A percentile compares a stretch with the other conserved stretches of the same genome.
These are phyloP conservation scores for Xylocopa sonorina DNA, from an alignment of 1,140 invertebrate genomes.

Conservation along the genomic window DNA sequence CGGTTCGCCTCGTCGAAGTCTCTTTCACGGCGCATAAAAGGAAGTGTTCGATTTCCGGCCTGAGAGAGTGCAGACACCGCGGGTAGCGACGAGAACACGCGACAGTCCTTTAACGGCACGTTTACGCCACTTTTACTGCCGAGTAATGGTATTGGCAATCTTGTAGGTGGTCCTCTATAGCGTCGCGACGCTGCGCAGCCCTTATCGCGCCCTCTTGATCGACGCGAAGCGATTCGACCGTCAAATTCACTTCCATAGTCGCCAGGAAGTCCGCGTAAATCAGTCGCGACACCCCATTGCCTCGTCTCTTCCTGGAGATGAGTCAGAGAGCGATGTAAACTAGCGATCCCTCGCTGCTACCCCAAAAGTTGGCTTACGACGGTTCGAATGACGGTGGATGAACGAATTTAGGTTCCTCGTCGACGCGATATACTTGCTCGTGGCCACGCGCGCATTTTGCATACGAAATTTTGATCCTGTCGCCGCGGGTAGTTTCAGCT, in stretches of 20 bases:
- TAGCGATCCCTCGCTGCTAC: conserved; percentile 2
- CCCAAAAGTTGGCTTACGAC: neutral
- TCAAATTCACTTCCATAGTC: conserved; percentile 41
- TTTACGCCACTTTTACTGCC: conserved; percentile 60
- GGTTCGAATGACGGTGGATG: neutral
- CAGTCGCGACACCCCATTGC: neutral
- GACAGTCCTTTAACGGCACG: conserved; percentile 49
- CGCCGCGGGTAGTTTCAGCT: neutral
- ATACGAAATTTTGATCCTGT: conserved; percentile 42
- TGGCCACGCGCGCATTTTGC: conserved; percentile 8
- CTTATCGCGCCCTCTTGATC: conserved; percentile 37
- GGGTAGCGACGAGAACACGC: neutral
- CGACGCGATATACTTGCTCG: neutral
- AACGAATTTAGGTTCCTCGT: neutral
- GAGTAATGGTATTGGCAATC: conserved; percentile 67
- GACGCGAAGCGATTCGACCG: neutral
- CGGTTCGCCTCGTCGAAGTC: conserved; percentile 28
- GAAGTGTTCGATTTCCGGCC: conserved; percentile 9
- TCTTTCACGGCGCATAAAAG: conserved; percentile 11
- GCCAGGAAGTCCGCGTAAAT: conserved; percentile 51
- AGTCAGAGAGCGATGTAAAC: conserved; percentile 49
- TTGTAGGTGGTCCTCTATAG: conserved; percentile 16
- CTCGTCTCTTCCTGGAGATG: neutral
- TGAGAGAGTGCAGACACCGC: neutral
- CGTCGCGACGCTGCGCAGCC: conserved; percentile 28